Percentiles rank a stretch among this genome's conserved stretches.
phyloP scores from a whole-genome alignment of 2,113 vertebrate species.

The Gasterosteus aculeatus region DNA sequence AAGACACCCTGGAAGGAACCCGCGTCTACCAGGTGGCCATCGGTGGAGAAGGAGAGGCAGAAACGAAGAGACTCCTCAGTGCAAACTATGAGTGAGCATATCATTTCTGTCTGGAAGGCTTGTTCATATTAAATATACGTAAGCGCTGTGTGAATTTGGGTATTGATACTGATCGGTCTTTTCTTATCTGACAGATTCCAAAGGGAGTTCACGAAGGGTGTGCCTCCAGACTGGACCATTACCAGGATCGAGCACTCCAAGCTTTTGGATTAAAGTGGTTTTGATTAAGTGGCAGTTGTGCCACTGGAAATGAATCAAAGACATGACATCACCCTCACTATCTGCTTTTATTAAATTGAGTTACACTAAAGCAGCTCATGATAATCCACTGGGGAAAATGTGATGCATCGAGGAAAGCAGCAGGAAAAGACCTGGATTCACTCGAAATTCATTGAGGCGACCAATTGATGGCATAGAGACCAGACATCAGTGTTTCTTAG shows the following conservation, averaged over 20 bases:
- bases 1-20: constrained; percentile 78
- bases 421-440: constrained; percentile 15
- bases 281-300: neutral
- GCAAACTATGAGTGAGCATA: constrained; percentile 93
- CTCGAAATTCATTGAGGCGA: neutral
- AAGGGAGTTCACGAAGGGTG: constrained; percentile 94
- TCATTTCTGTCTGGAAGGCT: neutral
- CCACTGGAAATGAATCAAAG: constrained; percentile 20
- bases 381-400: neutral
- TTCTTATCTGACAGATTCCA: constrained; percentile 84
- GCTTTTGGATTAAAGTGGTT: constrained; percentile 83
- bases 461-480: neutral
- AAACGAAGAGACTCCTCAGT: constrained; percentile 87
- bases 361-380: neutral
- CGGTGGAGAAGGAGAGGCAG: constrained; percentile 78
- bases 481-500: neutral
- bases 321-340: neutral
- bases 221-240: constrained; percentile 92
- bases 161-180: neutral
- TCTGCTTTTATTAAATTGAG: constrained; percentile 10
- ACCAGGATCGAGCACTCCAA: constrained; percentile 92
- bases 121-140: too few species aligned
- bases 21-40: constrained; percentile 85
- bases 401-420: neutral
- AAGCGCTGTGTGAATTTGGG: neutral